Evolutionary conservation across 2,113 vertebrate species (phyloP).

Genomic region (Lepisosteus osseus): DNA sequence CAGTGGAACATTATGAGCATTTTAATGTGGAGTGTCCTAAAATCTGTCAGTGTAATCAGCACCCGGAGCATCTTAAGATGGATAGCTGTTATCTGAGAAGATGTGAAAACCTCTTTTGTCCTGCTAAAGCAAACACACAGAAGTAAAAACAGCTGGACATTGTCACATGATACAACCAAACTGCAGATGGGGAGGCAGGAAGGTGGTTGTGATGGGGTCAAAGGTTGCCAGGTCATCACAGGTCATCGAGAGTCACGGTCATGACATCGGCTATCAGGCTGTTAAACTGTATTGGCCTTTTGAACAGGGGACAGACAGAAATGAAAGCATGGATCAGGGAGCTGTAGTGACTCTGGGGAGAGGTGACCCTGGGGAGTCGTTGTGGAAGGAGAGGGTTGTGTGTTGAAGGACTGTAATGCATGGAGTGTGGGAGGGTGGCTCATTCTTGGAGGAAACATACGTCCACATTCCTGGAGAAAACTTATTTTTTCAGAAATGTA

Average conservation of each 20-base stretch:
- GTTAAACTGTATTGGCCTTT: no score
- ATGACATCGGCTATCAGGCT: no score
- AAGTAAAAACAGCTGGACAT: constrained; percentile 7
- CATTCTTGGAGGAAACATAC: no score
- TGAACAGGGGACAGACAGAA: no score
- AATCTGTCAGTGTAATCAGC: background rate
- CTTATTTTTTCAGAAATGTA: no score
- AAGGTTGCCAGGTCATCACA: constrained; percentile 10
- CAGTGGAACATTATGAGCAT: constrained; percentile 1
- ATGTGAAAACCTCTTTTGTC: background rate
- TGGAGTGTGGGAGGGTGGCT: no score
- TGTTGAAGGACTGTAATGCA: no score
- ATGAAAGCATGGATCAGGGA: no score
- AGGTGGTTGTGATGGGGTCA: constrained; percentile 2
- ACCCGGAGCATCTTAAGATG: background rate
- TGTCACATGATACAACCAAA: background rate
- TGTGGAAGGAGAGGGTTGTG: no score
- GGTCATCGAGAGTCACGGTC: background rate
- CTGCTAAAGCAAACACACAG: constrained; percentile 11
- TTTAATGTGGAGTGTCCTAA: background rate
- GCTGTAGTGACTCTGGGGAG: no score
- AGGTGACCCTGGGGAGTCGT: no score
- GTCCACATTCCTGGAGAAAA: no score
- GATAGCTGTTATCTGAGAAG: background rate
- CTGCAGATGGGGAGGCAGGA: background rate